Evolutionary conservation across 2,888 invertebrate species (phyloP).

Genomic region (Volucella bombylans): DNA sequence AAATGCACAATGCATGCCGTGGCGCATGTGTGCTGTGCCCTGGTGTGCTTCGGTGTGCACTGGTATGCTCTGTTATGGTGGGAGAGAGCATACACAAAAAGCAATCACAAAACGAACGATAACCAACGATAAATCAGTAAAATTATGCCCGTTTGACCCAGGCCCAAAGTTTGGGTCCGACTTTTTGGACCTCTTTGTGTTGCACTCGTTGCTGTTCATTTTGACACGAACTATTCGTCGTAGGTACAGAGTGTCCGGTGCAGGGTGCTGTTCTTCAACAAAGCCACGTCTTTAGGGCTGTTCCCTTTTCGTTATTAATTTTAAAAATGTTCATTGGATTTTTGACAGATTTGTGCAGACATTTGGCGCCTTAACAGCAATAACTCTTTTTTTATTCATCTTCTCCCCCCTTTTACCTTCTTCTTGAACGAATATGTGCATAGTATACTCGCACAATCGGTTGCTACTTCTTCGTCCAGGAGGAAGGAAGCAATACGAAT

Average conservation of each 20-base stretch:
- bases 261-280: background rate
- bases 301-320: constrained; percentile 63
- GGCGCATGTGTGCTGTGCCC: background rate
- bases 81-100: constrained; percentile 14
- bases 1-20: constrained; percentile 21
- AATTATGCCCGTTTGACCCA: constrained; percentile 62
- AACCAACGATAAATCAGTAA: constrained; percentile 68
- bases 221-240: too few species aligned
- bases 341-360: constrained; percentile 78
- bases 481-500: constrained; percentile 23
- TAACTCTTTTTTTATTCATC: constrained; percentile 75
- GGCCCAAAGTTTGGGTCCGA: constrained; percentile 29
- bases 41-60: too few species aligned
- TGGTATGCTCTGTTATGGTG: background rate
- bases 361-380: constrained; percentile 77
- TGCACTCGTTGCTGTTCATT: constrained; percentile 25
- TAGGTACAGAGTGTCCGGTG: too few species aligned
- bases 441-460: constrained; percentile 46
- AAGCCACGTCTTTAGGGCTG: constrained; percentile 52
- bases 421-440: constrained; percentile 23
- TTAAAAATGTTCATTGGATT: constrained; percentile 73
- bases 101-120: constrained; percentile 34
- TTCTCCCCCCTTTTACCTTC: constrained; percentile 23
- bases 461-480: constrained; percentile 23
- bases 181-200: constrained; percentile 21